Base-by-base conservation (phyloP, 2,113 vertebrate genomes). In the Bagarius yarrelli region DNA sequence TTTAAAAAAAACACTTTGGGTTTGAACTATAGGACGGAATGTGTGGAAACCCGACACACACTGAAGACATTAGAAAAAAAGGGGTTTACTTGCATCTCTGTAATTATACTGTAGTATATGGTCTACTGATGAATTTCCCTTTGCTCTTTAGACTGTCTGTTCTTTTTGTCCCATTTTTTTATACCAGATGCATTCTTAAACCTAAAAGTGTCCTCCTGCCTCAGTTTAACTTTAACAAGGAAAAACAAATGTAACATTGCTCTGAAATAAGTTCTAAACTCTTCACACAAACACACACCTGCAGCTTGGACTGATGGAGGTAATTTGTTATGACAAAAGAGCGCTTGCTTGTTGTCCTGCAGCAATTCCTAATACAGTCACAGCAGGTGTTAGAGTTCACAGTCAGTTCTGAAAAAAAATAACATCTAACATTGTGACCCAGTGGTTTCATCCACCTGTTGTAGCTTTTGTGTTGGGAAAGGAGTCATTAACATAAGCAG, bases 51-150 rank as follows among this genome's bases (percentile, higher is more conserved):
- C 60, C 59, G 34, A 30, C 8, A 72, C 57, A 55, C 32, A 23
- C 61, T 50, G 55, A 36, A 64, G 25, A 30, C 66, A 55, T 76
- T 73, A 53, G 55, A 60, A 56, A 60, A 5, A 81, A 5, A 60
- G 21, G 2, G 15, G 30, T 23, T 78, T 23, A 21, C 60, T 27
- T 79, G n/a, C 4, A 5, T 81, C 71, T 85, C 60, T 78, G 47
- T 81, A 84, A 84, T 84, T 84, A 81, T 36, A 73, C 67, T 77
- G 50, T 81, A 84, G 69, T 72, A 30, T 81, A 18, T 60, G 34
- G 56, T 73, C 23, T 78, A 14, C 25, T 64, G 81, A 74, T 76
- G 66, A 32, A 60, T 61, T 66, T 71, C 70, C 81, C 59, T 86
- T 47, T 61, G 34, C 27, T 4, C 67, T 21, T 78, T 32, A 56